Percentiles rank a stretch among this genome's conserved stretches.
These are phyloP conservation scores for Deilephila porcellus DNA, from an alignment of 2,888 invertebrate genomes.

Conservation along the genomic window DNA sequence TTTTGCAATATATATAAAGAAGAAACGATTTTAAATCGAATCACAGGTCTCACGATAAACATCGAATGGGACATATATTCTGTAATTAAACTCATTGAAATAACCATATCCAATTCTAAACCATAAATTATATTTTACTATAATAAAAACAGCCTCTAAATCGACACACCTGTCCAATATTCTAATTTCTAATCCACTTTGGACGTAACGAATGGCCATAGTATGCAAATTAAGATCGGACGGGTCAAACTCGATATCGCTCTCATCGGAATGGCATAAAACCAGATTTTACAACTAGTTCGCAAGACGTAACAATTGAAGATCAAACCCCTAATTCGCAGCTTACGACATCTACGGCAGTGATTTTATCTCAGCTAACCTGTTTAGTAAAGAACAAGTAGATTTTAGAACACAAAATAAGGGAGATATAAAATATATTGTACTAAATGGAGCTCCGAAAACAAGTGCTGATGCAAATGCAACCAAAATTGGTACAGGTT, in stretches of 20 bases:
- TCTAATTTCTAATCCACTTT: constrained; percentile 38
- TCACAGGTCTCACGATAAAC: not conserved
- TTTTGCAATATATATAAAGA: too few species aligned
- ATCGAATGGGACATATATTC: not conserved
- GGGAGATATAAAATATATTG: not conserved
- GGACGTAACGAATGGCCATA: constrained; percentile 48
- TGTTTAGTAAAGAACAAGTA: constrained; percentile 12
- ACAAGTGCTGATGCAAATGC: constrained; percentile 21
- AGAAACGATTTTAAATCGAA: too few species aligned
- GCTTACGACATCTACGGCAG: constrained; percentile 32
- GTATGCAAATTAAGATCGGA: constrained; percentile 63
- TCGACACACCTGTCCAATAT: constrained; percentile 39
- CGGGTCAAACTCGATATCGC: constrained; percentile 67
- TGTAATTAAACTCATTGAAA: not conserved
- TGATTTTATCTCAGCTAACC: constrained; percentile 20
- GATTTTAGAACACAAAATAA: not conserved
- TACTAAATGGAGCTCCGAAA: not conserved
- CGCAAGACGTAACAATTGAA: constrained; percentile 63
- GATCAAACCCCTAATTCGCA: constrained; percentile 59
- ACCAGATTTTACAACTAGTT: constrained; percentile 67
- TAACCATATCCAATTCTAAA: not conserved
- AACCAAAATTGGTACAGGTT: not conserved
- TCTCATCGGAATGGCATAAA: constrained; percentile 75
- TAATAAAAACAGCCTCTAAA: constrained; percentile 39
- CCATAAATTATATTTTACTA: constrained; percentile 19